Evolutionary conservation across 2,797 vertebrate genomes (phyloP).

Genomic region (Dallia pectoralis): DNA sequence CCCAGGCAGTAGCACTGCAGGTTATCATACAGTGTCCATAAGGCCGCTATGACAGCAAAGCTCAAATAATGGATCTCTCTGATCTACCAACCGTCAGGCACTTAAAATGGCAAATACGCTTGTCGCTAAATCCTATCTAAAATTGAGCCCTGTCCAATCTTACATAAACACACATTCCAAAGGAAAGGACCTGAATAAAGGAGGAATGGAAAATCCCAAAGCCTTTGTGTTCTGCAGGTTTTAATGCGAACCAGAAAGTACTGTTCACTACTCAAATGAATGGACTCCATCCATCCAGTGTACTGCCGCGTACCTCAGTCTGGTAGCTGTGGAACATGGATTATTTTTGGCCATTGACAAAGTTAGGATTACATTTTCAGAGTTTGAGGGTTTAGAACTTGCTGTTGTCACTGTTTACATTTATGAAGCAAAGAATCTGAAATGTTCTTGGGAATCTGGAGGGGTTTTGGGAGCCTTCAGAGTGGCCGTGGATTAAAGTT

Average conservation of each 20-base stretch:
- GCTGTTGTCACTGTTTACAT: constrained; percentile 1
- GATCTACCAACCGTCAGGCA: constrained; percentile 19
- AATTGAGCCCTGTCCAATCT: constrained; percentile 48
- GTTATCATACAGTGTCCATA: constrained; percentile 28
- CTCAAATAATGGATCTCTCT: constrained; percentile 23
- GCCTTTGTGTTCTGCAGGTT: constrained; percentile 30
- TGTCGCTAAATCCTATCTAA: constrained; percentile 55
- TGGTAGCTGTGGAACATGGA: constrained; percentile 13
- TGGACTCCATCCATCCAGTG: neutral
- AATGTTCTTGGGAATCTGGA: neutral
- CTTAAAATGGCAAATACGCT: constrained; percentile 46
- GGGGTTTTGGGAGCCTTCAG: neutral
- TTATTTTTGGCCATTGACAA: constrained; percentile 6
- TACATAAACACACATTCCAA: constrained; percentile 42
- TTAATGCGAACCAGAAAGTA: constrained; percentile 11
- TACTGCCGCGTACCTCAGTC: neutral
- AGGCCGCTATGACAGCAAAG: constrained; percentile 27
- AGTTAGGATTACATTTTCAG: constrained; percentile 19
- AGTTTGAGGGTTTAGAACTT: constrained; percentile 15
- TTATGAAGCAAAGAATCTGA: neutral
- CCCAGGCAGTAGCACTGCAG: constrained; percentile 25
- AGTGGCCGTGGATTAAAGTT: too few relatives aligned
- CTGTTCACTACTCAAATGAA: neutral
- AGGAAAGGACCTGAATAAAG: constrained; percentile 42
- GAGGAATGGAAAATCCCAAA: constrained; percentile 30